Evolutionary conservation across 2,797 vertebrate species (phyloP), one percentile per base, ranked within the genome.

Genomic region (Delichon dasypus): DNA sequence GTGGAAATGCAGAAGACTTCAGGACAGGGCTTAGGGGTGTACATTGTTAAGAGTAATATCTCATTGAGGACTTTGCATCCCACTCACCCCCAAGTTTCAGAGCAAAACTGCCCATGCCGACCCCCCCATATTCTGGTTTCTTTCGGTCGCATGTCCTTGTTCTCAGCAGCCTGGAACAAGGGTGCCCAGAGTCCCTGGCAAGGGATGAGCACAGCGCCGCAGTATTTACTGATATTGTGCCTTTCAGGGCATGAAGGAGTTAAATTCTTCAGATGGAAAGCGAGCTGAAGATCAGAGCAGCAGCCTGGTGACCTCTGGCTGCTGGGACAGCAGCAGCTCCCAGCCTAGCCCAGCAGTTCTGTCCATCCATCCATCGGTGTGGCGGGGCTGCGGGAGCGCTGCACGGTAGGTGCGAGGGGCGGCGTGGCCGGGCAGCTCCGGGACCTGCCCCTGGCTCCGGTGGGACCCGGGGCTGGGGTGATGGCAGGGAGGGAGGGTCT

Each of bases 301-400:
- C 93, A 94, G 94, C 76, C 85, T 75, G 82, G 85, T 94, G 90
- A 95, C 90, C 89, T 95, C 90, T 93, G 5, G 70, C 90, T 80
- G 92, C 94, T 62, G 86, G 91, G 84, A 89, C 92, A 93, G 92
- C 91, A 82, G 85, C 85, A 85, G 25, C 89, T 85, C 83, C 65
- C 87, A 70, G 87, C 72, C 71, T 10, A 92, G 72, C 50, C 81
- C 67, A 13, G 70, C 85, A 77, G 67, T 72, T 72, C 7, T n/a
- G 25, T 80, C 79, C 73, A 6, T 82, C 85, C 71, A 5, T 84
- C 89, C 74, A 7, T n/a, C 51, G 26, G 40, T 47, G 48, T 0
- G 71, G 11, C 3, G 77, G 30, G 44, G 60, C 72, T 4, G 8
- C n/a, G 9, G 40, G 26, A 77, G 83, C 87, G 4, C 84, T 2